phyloP scores from a whole-genome alignment of 2,888 invertebrate genomes.

The Drosophila hamatofila region DNA sequence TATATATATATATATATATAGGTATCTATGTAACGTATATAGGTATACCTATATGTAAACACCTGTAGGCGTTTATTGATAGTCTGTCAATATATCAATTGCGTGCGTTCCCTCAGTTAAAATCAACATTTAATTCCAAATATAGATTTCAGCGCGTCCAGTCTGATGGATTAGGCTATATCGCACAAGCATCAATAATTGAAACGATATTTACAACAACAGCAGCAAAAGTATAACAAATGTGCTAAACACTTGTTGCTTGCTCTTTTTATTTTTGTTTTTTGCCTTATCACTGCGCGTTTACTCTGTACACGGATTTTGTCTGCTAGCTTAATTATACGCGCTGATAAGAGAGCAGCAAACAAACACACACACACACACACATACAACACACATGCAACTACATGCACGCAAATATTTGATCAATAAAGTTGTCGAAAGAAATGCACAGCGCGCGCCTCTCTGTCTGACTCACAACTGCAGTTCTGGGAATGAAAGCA shows the following conservation, averaged over 20 bases:
- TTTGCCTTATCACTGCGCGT: conserved; percentile 28
- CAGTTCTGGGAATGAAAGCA: conserved; percentile 31
- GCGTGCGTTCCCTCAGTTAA: conserved; percentile 42
- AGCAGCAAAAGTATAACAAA: conserved; percentile 4
- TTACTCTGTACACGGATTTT: conserved; percentile 47
- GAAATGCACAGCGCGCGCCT: conserved; percentile 44
- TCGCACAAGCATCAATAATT: conserved; percentile 18
- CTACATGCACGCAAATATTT: conserved; percentile 61
- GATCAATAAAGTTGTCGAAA: conserved; percentile 66
- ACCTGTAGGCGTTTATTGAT: conserved; percentile 46
- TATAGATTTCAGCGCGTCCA: conserved; percentile 13
- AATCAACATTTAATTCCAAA: conserved; percentile 35
- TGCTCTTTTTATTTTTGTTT: conserved; percentile 12
- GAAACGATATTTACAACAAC: conserved; percentile 8
- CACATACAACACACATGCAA: conserved; percentile 16
- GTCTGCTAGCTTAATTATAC: conserved; percentile 35
- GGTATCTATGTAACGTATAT: not conserved
- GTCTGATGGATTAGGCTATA: conserved; percentile 46
- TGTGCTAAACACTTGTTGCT: conserved; percentile 51
- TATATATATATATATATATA: not conserved
- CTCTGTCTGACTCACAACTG: conserved; percentile 38
- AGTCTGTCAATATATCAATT: conserved; percentile 31
- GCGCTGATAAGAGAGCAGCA: conserved; percentile 39
- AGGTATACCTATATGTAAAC: not conserved
- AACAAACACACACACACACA: conserved; percentile 24